phyloP scores from a whole-genome alignment of 1,140 invertebrate genomes.

The Asbolus verrucosus region DNA sequence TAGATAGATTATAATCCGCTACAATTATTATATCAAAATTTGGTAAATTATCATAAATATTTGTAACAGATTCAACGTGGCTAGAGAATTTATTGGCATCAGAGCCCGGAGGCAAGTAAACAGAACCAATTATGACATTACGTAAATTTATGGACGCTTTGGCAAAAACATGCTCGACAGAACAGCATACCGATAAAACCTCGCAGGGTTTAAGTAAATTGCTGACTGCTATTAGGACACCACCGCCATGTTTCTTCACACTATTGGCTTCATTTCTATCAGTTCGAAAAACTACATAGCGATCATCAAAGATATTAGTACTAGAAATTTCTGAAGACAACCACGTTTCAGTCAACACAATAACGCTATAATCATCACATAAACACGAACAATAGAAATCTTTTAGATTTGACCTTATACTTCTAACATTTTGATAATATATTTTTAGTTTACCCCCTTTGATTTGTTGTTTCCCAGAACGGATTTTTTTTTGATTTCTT shows the following conservation, averaged over 20 bases:
- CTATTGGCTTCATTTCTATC: no score
- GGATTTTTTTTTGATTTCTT: not conserved
- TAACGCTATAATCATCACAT: not conserved
- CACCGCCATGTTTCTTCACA: not conserved
- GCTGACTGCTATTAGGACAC: not conserved
- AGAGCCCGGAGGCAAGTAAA: not conserved
- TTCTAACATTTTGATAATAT: no score
- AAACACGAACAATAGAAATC: not conserved
- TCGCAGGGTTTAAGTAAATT: no score
- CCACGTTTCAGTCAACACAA: not conserved
- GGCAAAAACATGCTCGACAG: no score
- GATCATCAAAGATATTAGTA: not conserved
- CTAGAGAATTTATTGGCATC: not conserved
- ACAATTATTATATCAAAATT: not conserved
- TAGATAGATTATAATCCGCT: slow-evolving; percentile 4
- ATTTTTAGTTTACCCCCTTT: no score
- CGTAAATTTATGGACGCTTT: no score
- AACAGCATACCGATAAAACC: no score
- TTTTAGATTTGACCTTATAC: not conserved
- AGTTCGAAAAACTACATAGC: not conserved
- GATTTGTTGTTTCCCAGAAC: not conserved
- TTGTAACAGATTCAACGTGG: slow-evolving; percentile 6
- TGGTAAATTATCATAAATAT: not conserved
- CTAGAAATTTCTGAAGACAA: not conserved
- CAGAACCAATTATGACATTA: not conserved